These are phyloP conservation scores for Sympetrum striolatum DNA, from an alignment of 2,888 invertebrate genomes.

Conservation along the genomic window DNA sequence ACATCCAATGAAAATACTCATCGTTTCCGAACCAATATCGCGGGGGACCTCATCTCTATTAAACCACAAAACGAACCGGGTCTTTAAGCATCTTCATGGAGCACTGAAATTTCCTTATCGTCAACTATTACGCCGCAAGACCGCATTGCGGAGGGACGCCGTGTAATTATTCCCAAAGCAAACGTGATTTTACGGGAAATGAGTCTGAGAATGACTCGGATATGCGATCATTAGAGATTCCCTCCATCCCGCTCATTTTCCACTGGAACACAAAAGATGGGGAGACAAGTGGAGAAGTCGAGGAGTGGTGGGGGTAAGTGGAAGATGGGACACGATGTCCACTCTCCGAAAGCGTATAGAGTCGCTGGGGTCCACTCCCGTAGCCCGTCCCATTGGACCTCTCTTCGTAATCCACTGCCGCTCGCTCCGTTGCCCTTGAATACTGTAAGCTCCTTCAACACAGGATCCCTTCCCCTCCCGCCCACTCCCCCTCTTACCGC, in stretches of 20 bases:
- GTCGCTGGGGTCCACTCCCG: background rate
- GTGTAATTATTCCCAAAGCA: background rate
- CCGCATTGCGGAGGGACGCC: background rate
- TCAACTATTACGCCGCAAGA: background rate
- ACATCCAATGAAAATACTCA: background rate
- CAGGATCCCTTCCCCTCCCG: background rate
- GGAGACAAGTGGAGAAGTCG: background rate
- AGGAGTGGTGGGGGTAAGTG: background rate
- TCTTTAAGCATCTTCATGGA: background rate
- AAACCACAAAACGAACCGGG: too few relatives aligned
- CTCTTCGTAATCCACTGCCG: background rate
- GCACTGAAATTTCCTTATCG: background rate
- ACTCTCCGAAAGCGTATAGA: background rate
- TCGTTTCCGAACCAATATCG: background rate
- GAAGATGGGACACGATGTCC: background rate
- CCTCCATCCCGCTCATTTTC: background rate
- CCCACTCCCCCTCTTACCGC: background rate
- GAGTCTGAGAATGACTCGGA: background rate
- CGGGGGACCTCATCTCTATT: background rate
- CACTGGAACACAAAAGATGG: background rate
- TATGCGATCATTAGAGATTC: background rate
- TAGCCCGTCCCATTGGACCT: background rate
- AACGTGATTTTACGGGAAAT: background rate
- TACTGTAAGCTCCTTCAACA: background rate
- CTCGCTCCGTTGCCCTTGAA: background rate